A percentile compares a stretch with the other conserved stretches of the same genome.
These are phyloP conservation scores for Taphrorychus bicolor DNA, from an alignment of 2,888 invertebrate genomes.

Conservation along the genomic window DNA sequence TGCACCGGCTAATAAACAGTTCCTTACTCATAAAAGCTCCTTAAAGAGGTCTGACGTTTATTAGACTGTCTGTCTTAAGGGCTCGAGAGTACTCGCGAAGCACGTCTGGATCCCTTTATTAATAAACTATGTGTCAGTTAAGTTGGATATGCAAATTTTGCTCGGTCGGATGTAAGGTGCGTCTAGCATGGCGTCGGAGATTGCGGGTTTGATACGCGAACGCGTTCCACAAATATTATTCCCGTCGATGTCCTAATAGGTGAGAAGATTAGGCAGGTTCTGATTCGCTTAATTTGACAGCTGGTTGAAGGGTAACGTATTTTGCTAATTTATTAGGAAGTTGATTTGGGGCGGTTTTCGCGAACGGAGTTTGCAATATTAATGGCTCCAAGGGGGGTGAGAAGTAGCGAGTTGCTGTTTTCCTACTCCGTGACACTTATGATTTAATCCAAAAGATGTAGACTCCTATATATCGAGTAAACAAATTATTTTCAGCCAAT, in stretches of 20 bases:
- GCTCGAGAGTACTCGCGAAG: conserved; percentile 8
- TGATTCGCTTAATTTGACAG: conserved; percentile 3
- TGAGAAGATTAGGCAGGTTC: neutral
- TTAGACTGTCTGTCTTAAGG: conserved; percentile 12
- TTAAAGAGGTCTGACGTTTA: conserved; percentile 15
- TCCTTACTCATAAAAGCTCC: neutral
- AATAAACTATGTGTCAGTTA: conserved; percentile 27
- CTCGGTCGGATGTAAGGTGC: conserved; percentile 15
- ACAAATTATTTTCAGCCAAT: too few relatives aligned
- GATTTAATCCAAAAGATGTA: too few relatives aligned
- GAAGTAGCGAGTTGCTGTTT: too few relatives aligned
- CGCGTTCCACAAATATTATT: neutral
- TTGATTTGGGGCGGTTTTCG: too few relatives aligned
- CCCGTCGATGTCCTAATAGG: neutral
- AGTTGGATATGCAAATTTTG: conserved; percentile 27
- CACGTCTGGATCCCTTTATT: conserved; percentile 18
- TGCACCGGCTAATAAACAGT: conserved; percentile 1
- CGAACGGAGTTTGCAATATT: too few relatives aligned
- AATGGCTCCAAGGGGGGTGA: too few relatives aligned
- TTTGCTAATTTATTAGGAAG: neutral
- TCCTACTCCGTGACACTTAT: too few relatives aligned
- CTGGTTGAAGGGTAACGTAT: neutral
- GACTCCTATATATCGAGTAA: too few relatives aligned
- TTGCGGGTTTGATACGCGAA: conserved; percentile 6
- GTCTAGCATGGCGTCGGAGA: conserved; percentile 13